A percentile compares a stretch with the other conserved stretches of the same genome.
phyloP scores from a whole-genome alignment of 2,888 invertebrate species.

The Thyatira batis region DNA sequence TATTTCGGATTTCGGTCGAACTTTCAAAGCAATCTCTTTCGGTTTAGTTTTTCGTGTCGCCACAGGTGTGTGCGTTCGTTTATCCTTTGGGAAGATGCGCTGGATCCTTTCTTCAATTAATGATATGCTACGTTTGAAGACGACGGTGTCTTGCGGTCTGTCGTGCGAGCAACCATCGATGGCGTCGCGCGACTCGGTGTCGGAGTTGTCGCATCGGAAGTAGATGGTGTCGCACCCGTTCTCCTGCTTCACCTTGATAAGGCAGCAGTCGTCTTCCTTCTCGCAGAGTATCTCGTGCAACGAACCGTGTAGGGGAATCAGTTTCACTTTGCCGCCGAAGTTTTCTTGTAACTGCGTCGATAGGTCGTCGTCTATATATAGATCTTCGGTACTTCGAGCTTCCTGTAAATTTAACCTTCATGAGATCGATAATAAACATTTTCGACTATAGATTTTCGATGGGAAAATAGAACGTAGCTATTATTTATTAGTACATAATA shows the following conservation, averaged over 20 bases:
- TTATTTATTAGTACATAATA: too few species aligned
- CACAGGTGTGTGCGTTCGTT: slow-evolving; percentile 35
- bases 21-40: slow-evolving; percentile 17
- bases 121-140: slow-evolving; percentile 72
- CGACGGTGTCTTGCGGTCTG: slow-evolving; percentile 57
- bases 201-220: slow-evolving; percentile 69
- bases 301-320: slow-evolving; percentile 72
- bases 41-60: slow-evolving; percentile 22
- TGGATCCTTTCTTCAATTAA: slow-evolving; percentile 69
- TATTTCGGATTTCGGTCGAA: slow-evolving; percentile 55
- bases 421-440: not conserved
- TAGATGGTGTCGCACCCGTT: slow-evolving; percentile 73
- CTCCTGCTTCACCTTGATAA: slow-evolving; percentile 73
- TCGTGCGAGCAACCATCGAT: slow-evolving; percentile 50
- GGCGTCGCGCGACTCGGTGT: slow-evolving; percentile 64
- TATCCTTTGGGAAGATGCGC: slow-evolving; percentile 61
- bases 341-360: slow-evolving; percentile 74
- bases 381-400: slow-evolving; percentile 80
- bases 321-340: slow-evolving; percentile 68
- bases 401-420: slow-evolving; percentile 48
- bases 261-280: slow-evolving; percentile 74
- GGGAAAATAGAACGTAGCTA: too few species aligned
- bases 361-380: slow-evolving; percentile 81
- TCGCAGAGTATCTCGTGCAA: slow-evolving; percentile 77
- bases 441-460: too few species aligned